Evolutionary conservation across 2,888 invertebrate species (phyloP).

Genomic region (Caenorhabditis sinica): DNA sequence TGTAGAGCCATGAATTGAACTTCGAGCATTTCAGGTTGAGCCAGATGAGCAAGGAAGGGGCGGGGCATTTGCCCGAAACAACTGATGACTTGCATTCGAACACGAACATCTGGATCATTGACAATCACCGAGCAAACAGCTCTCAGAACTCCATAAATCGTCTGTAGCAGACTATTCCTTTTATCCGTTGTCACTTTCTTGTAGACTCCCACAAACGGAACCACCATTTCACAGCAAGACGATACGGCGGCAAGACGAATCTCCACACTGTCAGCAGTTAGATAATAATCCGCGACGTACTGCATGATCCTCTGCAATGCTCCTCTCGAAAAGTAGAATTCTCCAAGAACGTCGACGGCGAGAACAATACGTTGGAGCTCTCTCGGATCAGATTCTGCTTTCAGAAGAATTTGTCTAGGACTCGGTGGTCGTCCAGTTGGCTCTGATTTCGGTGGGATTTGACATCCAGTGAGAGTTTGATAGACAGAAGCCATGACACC

Average conservation of each 20-base stretch:
- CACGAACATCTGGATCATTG: constrained; percentile 95
- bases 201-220: constrained; percentile 88
- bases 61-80: constrained; percentile 86
- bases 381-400: constrained; percentile 83
- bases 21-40: constrained; percentile 95
- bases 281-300: constrained; percentile 83
- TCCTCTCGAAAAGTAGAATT: constrained; percentile 87
- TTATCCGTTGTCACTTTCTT: constrained; percentile 69
- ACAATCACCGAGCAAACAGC: constrained; percentile 94
- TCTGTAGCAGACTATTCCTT: constrained; percentile 87
- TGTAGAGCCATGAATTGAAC: constrained; percentile 95
- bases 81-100: constrained; percentile 93
- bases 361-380: constrained; percentile 93
- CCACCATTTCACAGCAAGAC: constrained; percentile 93
- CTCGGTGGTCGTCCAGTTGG: constrained; percentile 73
- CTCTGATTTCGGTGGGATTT: constrained; percentile 77
- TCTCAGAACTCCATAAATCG: constrained; percentile 93
- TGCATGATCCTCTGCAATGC: constrained; percentile 81
- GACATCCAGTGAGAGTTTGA: constrained; percentile 80
- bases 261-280: constrained; percentile 93
- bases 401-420: constrained; percentile 64
- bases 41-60: constrained; percentile 93
- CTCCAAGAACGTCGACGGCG: constrained; percentile 94
- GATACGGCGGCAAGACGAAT: constrained; percentile 95
- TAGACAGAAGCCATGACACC: constrained; percentile 94